phyloP scores from a whole-genome alignment of 2,113 vertebrate species.

The Pseudopodoces humilis region DNA sequence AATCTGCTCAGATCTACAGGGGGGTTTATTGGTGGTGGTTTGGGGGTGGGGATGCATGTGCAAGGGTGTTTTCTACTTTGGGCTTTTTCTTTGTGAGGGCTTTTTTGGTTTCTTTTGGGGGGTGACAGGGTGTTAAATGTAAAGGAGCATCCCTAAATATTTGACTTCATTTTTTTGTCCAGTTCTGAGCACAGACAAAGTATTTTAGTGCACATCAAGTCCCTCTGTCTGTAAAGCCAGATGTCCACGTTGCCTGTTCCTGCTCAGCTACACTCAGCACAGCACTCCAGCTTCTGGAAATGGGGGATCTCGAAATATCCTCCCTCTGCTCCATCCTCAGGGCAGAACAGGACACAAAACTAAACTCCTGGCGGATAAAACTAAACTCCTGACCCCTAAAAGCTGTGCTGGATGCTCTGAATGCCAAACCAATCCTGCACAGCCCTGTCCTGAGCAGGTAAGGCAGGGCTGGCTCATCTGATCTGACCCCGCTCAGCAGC shows the following conservation, averaged over 20 bases:
- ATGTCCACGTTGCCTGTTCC: neutral
- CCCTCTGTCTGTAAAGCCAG: neutral
- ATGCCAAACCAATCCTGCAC: neutral
- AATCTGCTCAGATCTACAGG: neutral
- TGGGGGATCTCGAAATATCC: neutral
- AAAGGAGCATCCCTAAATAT: neutral
- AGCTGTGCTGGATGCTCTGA: neutral
- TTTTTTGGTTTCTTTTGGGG: neutral
- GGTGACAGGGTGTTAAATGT: neutral
- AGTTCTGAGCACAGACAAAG: neutral
- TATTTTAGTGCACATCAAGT: neutral
- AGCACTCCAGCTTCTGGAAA: neutral
- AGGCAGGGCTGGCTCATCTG: accelerated
- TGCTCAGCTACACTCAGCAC: neutral
- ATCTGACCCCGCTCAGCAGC: neutral
- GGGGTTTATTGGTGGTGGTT: neutral
- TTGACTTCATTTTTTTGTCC: neutral
- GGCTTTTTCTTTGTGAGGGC: no score
- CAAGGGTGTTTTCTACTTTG: neutral
- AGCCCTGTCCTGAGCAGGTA: neutral
- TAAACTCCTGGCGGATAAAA: neutral
- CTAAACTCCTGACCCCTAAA: no score
- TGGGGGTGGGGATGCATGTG: accelerated
- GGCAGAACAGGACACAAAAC: neutral
- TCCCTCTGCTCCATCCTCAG: neutral